Evolutionary conservation across 2,113 vertebrate genomes (phyloP).

Genomic region (Meriones unguiculatus): DNA sequence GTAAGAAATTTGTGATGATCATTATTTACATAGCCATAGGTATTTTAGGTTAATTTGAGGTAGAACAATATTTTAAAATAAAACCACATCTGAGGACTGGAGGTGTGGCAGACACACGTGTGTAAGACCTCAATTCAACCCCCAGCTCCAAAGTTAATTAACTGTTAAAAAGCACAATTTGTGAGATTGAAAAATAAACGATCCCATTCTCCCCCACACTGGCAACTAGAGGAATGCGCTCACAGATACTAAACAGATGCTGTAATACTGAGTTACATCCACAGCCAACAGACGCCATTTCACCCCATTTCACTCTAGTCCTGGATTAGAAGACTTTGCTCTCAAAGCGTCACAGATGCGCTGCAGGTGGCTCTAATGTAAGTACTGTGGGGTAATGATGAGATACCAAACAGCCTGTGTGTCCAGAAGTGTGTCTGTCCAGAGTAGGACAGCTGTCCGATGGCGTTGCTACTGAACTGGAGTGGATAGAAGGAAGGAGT

Average conservation of each 20-base stretch:
- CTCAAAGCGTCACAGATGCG: not conserved
- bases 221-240: not conserved
- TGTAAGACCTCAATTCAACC: not conserved
- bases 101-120: not conserved
- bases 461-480: not conserved
- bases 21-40: not conserved
- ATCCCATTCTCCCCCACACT: not conserved
- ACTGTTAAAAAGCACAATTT: not conserved
- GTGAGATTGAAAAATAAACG: slow-evolving; percentile 17
- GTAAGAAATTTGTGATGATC: not conserved
- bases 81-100: not conserved
- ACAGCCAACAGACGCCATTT: not conserved
- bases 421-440: not conserved
- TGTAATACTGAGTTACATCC: not conserved
- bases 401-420: not conserved
- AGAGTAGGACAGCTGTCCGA: not conserved
- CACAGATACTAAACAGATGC: not conserved
- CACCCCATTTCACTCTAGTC: not conserved
- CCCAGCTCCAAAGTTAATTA: not conserved
- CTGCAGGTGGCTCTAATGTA: not conserved
- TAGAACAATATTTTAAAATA: slow-evolving; percentile 16
- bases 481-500: not conserved
- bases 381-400: not conserved
- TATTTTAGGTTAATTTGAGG: slow-evolving; percentile 20
- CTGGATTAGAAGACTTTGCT: not conserved